These are phyloP conservation scores for Cottoperca gobio DNA, from an alignment of 2,797 vertebrate genomes.

Conservation along the genomic window DNA sequence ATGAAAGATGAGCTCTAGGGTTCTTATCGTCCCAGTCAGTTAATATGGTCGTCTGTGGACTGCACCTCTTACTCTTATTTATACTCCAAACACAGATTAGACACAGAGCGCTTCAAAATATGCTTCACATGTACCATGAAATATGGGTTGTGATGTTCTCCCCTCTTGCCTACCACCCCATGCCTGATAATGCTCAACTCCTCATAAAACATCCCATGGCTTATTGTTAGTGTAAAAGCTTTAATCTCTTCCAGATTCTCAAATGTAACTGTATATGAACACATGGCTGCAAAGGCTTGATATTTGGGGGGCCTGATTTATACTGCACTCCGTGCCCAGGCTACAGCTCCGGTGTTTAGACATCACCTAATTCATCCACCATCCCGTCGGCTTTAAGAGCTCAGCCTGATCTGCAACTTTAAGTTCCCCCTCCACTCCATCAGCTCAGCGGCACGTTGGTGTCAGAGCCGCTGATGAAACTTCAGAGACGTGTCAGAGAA, in stretches of 20 bases:
- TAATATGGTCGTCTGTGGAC: background rate
- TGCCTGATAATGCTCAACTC: slow-evolving; percentile 42
- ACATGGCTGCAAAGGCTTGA: slow-evolving; percentile 42
- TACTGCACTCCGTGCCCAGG: slow-evolving; percentile 50
- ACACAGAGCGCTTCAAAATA: slow-evolving; percentile 41
- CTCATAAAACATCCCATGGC: slow-evolving; percentile 56
- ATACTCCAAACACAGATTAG: slow-evolving; percentile 54
- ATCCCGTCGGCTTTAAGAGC: slow-evolving; percentile 46
- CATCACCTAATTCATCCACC: slow-evolving; percentile 72
- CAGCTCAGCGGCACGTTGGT: slow-evolving; percentile 49
- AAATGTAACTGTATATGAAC: slow-evolving; percentile 63
- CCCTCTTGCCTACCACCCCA: slow-evolving; percentile 36
- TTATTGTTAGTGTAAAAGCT: slow-evolving; percentile 53
- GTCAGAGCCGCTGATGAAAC: slow-evolving; percentile 56
- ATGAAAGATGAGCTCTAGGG: background rate
- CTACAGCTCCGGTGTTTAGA: slow-evolving; percentile 64
- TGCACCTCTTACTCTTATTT: slow-evolving; percentile 35
- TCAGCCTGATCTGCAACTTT: slow-evolving; percentile 45
- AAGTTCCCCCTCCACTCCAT: slow-evolving; percentile 49
- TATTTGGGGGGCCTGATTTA: slow-evolving; percentile 67
- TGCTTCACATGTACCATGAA: slow-evolving; percentile 51
- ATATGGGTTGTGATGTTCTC: slow-evolving; percentile 47
- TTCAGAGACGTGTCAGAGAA: slow-evolving; percentile 52
- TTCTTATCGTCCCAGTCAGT: background rate
- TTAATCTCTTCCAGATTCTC: slow-evolving; percentile 77